Conservation (phyloP, 2,888 invertebrate species). For the Trachelus iudaicus region DNA sequence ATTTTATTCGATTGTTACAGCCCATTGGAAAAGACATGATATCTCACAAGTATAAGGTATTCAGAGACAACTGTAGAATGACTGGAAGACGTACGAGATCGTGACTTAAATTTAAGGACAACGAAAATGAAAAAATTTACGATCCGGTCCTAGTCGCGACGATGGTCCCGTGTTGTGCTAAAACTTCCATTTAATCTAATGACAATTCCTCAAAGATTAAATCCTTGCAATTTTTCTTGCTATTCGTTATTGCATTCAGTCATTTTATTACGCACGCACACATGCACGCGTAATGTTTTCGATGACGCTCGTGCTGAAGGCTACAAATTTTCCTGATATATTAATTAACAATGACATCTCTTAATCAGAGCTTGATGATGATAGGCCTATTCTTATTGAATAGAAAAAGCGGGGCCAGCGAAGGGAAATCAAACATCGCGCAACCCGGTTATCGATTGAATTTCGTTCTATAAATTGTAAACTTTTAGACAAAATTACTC, state of each 20-base stretch:
- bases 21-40: constrained; percentile 36
- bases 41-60: constrained; percentile 37
- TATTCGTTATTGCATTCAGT: background rate
- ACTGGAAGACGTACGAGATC: constrained; percentile 53
- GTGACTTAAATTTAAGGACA: constrained; percentile 26
- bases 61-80: constrained; percentile 36
- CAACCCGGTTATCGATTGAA: too few relatives aligned
- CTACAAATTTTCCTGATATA: background rate
- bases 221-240: background rate
- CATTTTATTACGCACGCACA: background rate
- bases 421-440: too few relatives aligned
- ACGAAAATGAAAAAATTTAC: constrained; percentile 13
- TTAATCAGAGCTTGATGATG: too few relatives aligned
- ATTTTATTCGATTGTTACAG: constrained; percentile 46
- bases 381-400: too few relatives aligned
- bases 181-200: background rate
- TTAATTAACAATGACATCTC: too few relatives aligned
- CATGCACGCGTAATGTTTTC: background rate
- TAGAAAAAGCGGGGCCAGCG: too few relatives aligned
- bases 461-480: constrained; percentile 34
- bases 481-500: constrained; percentile 43
- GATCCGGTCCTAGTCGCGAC: constrained; percentile 18
- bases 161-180: constrained; percentile 25
- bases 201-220: background rate
- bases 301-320: background rate